Base-by-base conservation (phyloP, 2,888 invertebrate genomes). In the Sphaerophoria rueppellii region DNA sequence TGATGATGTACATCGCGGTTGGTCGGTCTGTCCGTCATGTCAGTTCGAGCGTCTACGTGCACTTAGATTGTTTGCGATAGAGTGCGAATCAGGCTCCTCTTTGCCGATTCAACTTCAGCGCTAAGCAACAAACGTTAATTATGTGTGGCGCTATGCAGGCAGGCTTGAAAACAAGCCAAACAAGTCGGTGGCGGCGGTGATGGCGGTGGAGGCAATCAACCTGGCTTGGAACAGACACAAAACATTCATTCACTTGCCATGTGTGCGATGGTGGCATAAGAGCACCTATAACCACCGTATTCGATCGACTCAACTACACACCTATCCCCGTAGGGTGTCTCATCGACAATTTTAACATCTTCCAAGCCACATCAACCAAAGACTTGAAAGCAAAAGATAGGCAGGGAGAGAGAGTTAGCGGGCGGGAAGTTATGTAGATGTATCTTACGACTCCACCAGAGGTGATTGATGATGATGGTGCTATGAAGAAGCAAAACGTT, bases 181-280 rank as follows among this genome's bases (percentile, higher is more conserved):
- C 67, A 67, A 61, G 70, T 43, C 46, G 7, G 9, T 46, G n/a
- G 34, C 43, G 6, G 43, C 0, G 12, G 50, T 1, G 58, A 6
- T 3, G 43, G 58, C 14, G 58, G 69, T 37, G 70, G 78, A 58
- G 72, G 81, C 76, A 85, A 76, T 80, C 80, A 85, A 81, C 85
- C 69, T 79, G 76, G 85, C 81, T 77, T 80, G 72, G 65, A 76
- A 80, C 81, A 69, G 81, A 81, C 85, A 85, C 85, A 80, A 76
- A 85, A 85, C 85, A 85, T 85, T 85, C 85, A 73, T 85, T 85
- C 81, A 81, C 77, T 85, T 85, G 85, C 81, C 85, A 85, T 81
- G 81, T 73, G 80, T 65, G 24, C 24, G 76, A 58, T 58, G 85
- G 80, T 83, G 83, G 71, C 71, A 57, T 71, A 75, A 76, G 76